Evolutionary conservation across 2,888 invertebrate genomes (phyloP).

Genomic region (Chrysodeixis includens): DNA sequence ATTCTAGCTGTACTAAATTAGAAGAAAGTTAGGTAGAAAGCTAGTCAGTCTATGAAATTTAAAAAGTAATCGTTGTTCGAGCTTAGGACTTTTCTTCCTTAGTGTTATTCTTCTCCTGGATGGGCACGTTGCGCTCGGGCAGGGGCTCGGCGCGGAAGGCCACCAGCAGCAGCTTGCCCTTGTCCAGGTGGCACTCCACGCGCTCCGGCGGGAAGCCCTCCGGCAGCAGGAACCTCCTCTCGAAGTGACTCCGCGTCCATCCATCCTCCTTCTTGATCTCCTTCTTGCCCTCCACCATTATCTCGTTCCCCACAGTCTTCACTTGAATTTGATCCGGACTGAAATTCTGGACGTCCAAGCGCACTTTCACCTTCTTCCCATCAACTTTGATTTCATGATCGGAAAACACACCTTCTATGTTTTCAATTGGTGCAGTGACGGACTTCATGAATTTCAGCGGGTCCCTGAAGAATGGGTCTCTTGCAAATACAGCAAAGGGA

Average conservation of each 20-base stretch:
- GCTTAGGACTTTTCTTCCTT: constrained; percentile 36
- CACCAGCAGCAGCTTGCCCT: constrained; percentile 92
- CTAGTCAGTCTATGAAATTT: constrained; percentile 4
- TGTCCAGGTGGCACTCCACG: constrained; percentile 93
- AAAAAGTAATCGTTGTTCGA: not conserved
- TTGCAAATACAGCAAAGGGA: constrained; percentile 73
- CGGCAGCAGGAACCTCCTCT: constrained; percentile 93
- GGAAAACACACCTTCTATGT: constrained; percentile 86
- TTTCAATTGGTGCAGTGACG: constrained; percentile 67
- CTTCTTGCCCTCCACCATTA: constrained; percentile 94
- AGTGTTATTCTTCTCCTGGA: constrained; percentile 71
- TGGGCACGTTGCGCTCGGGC: constrained; percentile 75
- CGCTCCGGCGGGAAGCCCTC: constrained; percentile 93
- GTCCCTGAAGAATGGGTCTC: constrained; percentile 83
- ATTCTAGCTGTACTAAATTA: not conserved
- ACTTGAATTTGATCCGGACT: constrained; percentile 94
- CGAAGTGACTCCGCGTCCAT: constrained; percentile 93
- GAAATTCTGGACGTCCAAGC: constrained; percentile 94
- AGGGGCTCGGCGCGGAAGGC: constrained; percentile 89
- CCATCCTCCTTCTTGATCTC: constrained; percentile 94
- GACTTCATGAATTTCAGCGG: constrained; percentile 77
- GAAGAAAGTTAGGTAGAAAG: not conserved
- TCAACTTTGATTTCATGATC: constrained; percentile 89
- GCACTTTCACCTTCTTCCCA: constrained; percentile 92
- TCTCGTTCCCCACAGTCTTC: constrained; percentile 92